Evolutionary conservation across 2,888 invertebrate species (phyloP), one percentile per base, ranked within the genome.

Genomic region (Sicus ferrugineus): DNA sequence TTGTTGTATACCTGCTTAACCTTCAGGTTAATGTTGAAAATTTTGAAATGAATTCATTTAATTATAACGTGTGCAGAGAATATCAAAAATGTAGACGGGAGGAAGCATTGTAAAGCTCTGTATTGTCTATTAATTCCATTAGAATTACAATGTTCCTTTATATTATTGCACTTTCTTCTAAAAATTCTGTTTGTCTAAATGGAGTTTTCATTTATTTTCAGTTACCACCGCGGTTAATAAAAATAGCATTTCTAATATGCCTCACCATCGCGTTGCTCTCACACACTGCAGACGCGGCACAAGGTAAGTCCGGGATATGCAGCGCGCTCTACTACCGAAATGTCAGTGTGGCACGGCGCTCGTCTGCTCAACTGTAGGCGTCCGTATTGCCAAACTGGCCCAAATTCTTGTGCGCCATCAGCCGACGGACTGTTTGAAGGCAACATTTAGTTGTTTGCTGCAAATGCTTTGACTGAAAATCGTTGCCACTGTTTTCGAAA

Each of bases 201-300:
- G 5, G 9, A 42, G 11, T 54, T 59, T 56, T 23, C 42, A 34
- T 73, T 77, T 87, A 84, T 83, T 89, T 88, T 0, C 88, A 90
- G 90, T 87, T 86, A 86, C 89, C 89, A 78, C 89, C 89, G 79
- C 88, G 89, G 84, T 84, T 89, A 83, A 83, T 89, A 74, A 86
- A 87, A 84, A 87, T 89, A 86, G 84, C 86, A 72, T 79, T 88
- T 80, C 82, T 88, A 76, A 81, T 89, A 77, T 83, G 89, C 68
- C 83, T 90, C 69, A 83, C 89, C 77, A 82, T 89, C 72, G 88
- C 88, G 70, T 86, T 89, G 73, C 83, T 90, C 72, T 85, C 88
- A 34, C 87, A 89, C 73, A 86, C 88, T 82, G 76, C 81, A 71
- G 88, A 88, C 81, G 88, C 89, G 28, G 87, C 89, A 72, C 83